Percentiles rank a stretch among this genome's conserved stretches.
These are phyloP conservation scores for Stenotaenia linearis DNA, from an alignment of 2,888 invertebrate genomes.

Conservation along the genomic window DNA sequence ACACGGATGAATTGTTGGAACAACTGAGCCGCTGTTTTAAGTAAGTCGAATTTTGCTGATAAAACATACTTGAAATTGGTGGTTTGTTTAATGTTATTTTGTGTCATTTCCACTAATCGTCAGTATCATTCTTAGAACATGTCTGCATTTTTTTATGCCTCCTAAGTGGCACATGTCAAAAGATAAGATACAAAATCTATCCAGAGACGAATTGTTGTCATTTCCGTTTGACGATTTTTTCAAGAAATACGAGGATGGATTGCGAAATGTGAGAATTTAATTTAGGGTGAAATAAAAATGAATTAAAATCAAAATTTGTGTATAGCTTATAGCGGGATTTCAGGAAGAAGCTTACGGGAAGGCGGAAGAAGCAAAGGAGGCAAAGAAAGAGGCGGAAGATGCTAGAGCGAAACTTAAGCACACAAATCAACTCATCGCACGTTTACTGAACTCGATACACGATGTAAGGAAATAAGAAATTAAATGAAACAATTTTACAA, in stretches of 20 bases:
- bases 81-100: too few species aligned
- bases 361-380: not conserved
- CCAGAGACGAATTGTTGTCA: not conserved
- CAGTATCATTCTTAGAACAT: constrained; percentile 26
- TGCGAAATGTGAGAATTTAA: constrained; percentile 12
- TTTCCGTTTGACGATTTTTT: constrained; percentile 33
- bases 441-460: constrained; percentile 27
- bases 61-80: too few species aligned
- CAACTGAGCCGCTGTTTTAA: not conserved
- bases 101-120: too few species aligned
- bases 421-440: not conserved
- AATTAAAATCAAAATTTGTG: not conserved
- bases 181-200: not conserved
- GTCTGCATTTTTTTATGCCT: constrained; percentile 31
- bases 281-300: not conserved
- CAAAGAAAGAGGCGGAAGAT: not conserved
- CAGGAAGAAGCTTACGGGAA: not conserved
- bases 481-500: not conserved
- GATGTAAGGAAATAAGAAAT: not conserved
- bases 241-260: constrained; percentile 27
- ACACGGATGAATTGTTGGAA: not conserved
- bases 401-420: not conserved
- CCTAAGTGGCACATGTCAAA: constrained; percentile 11
- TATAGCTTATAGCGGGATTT: constrained; percentile 5
- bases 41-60: too few species aligned